Evolutionary conservation across 2,797 vertebrate genomes (phyloP).

Genomic region (Xenopus petersii): DNA sequence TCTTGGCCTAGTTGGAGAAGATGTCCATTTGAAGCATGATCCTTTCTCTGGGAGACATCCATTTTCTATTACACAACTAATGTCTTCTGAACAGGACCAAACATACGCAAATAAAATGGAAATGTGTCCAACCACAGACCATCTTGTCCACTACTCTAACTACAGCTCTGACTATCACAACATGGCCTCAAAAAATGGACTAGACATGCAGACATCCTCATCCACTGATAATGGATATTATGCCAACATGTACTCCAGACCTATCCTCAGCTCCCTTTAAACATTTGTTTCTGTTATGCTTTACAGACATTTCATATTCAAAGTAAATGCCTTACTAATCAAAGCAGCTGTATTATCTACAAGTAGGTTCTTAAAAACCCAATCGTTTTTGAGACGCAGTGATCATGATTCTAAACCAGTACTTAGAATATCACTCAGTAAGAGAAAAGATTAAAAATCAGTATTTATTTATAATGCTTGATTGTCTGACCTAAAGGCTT

Average conservation of each 20-base stretch:
- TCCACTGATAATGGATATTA: slow-evolving; percentile 21
- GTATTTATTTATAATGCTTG: background rate
- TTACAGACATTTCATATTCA: background rate
- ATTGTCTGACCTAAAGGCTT: no score
- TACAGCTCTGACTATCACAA: slow-evolving; percentile 34
- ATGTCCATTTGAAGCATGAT: slow-evolving; percentile 32
- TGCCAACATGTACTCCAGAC: slow-evolving; percentile 39
- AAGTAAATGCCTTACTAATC: background rate
- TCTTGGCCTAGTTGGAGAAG: slow-evolving; percentile 24
- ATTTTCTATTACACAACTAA: slow-evolving; percentile 45
- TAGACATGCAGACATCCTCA: slow-evolving; percentile 17
- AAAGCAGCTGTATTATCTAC: background rate
- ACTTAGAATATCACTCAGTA: slow-evolving; percentile 5
- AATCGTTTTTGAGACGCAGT: background rate
- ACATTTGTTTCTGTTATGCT: background rate
- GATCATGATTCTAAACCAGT: background rate
- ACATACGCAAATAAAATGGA: slow-evolving; percentile 26
- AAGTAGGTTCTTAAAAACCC: background rate
- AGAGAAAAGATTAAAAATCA: background rate
- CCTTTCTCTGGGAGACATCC: slow-evolving; percentile 29
- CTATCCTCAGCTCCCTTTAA: slow-evolving; percentile 36
- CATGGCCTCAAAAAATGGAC: slow-evolving; percentile 9
- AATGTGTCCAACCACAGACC: slow-evolving; percentile 29
- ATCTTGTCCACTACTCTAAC: slow-evolving; percentile 23
- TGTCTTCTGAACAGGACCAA: slow-evolving; percentile 39